These are phyloP conservation scores for Drosophila bocki DNA, from an alignment of 1,140 invertebrate species.

Conservation along the genomic window DNA sequence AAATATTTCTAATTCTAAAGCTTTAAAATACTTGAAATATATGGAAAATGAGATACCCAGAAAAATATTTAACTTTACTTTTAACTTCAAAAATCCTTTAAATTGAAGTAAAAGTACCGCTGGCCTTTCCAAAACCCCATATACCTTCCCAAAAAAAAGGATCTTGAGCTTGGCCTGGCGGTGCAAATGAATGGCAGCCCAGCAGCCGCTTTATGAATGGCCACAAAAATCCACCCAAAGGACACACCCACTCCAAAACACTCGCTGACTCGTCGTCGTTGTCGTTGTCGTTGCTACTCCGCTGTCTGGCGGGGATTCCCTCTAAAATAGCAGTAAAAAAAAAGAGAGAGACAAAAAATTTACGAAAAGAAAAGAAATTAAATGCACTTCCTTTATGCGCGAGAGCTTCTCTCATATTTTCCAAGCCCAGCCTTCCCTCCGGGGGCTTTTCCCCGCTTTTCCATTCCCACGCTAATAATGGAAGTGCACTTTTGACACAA, in stretches of 20 bases:
- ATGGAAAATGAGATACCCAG: too few species aligned
- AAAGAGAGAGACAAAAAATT: constrained; percentile 1
- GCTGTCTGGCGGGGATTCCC: constrained; percentile 20
- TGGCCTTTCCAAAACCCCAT: too few species aligned
- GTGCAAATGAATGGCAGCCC: constrained; percentile 52
- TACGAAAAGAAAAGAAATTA: constrained; percentile 75
- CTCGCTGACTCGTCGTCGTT: background rate
- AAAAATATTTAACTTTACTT: too few species aligned
- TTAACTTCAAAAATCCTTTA: too few species aligned
- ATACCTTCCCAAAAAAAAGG: background rate
- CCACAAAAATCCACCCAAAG: constrained; percentile 43
- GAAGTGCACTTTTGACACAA: constrained; percentile 82
- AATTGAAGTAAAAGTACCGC: too few species aligned
- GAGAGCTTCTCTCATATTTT: constrained; percentile 60
- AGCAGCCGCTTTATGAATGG: constrained; percentile 72
- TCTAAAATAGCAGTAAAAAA: background rate
- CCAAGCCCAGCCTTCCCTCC: constrained; percentile 9
- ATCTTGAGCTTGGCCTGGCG: background rate
- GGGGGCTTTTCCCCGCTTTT: too few species aligned
- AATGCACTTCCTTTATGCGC: constrained; percentile 81
- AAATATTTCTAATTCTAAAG: too few species aligned
- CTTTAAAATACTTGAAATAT: too few species aligned
- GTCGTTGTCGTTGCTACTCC: background rate
- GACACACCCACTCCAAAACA: constrained; percentile 14
- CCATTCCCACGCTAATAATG: constrained; percentile 68